A percentile compares a stretch with the other conserved stretches of the same genome.
phyloP scores from a whole-genome alignment of 2,113 vertebrate genomes.

The Micromys minutus region DNA sequence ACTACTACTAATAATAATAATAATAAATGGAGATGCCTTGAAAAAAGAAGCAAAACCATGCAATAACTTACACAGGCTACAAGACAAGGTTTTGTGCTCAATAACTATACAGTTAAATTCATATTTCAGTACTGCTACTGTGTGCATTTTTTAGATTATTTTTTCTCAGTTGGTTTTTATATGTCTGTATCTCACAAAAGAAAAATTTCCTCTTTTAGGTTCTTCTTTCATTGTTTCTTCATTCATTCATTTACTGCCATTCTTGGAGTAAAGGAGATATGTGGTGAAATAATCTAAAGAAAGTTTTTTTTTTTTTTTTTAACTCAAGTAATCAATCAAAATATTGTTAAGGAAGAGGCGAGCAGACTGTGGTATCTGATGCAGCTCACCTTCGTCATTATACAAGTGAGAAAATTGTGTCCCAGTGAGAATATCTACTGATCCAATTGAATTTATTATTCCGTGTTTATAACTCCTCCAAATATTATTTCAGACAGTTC shows the following conservation, averaged over 20 bases:
- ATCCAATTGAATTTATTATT: slow-evolving; percentile 41
- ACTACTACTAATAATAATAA: too few relatives aligned
- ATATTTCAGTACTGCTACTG: background rate
- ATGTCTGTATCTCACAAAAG: background rate
- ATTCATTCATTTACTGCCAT: background rate
- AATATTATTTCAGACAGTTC: slow-evolving; percentile 31
- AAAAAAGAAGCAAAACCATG: background rate
- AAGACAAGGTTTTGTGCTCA: accelerated
- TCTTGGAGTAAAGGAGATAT: background rate
- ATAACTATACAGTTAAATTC: background rate
- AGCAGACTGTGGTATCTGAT: background rate
- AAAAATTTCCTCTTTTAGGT: background rate
- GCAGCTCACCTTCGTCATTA: background rate
- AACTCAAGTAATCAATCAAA: background rate
- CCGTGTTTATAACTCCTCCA: slow-evolving; percentile 15
- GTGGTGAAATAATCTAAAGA: background rate
- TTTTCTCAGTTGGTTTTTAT: background rate
- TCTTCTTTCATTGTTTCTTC: background rate
- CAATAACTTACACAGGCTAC: background rate
- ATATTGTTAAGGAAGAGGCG: background rate
- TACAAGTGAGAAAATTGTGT: slow-evolving; percentile 53
- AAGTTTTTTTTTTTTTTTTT: background rate
- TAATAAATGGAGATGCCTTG: too few relatives aligned
- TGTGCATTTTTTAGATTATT: background rate
- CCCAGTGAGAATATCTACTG: background rate